Evolutionary conservation across 2,797 vertebrate genomes (phyloP).

Genomic region (Chrysolophus pictus): DNA sequence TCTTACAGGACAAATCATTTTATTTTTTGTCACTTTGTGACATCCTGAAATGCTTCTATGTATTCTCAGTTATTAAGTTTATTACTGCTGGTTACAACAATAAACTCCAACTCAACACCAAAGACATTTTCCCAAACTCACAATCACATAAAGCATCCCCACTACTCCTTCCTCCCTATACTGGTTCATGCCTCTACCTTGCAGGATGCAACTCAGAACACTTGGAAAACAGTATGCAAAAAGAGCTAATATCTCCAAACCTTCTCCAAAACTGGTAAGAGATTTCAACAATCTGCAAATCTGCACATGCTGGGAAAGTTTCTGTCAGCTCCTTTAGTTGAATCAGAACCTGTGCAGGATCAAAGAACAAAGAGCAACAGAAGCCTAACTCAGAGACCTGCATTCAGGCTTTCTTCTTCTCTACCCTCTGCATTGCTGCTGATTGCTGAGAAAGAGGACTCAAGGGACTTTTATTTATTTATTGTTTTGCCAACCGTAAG

Average conservation of each 20-base stretch:
- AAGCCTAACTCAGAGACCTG: not conserved
- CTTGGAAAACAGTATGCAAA: not conserved
- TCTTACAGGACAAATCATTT: not conserved
- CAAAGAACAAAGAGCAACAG: not conserved
- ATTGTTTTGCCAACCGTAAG: not conserved
- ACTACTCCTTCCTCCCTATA: not conserved
- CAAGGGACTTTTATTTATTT: not conserved
- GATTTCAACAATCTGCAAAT: not conserved
- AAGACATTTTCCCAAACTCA: constrained; percentile 34
- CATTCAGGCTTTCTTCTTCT: not conserved
- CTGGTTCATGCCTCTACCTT: not conserved
- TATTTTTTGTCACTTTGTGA: not conserved
- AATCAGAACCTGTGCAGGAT: not conserved
- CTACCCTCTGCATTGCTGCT: not conserved
- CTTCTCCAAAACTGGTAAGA: not conserved
- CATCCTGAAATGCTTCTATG: constrained; percentile 36
- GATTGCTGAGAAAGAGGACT: not conserved
- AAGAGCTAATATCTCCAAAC: not conserved
- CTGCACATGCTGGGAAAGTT: not conserved
- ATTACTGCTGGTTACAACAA: constrained; percentile 43
- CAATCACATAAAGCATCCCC: not conserved
- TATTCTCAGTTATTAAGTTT: constrained; percentile 11
- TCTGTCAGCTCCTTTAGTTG: not conserved
- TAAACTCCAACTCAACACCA: constrained; percentile 13
- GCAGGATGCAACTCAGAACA: not conserved